Evolutionary conservation across 2,113 vertebrate species (phyloP).

Genomic region (Nesoenas mayeri): DNA sequence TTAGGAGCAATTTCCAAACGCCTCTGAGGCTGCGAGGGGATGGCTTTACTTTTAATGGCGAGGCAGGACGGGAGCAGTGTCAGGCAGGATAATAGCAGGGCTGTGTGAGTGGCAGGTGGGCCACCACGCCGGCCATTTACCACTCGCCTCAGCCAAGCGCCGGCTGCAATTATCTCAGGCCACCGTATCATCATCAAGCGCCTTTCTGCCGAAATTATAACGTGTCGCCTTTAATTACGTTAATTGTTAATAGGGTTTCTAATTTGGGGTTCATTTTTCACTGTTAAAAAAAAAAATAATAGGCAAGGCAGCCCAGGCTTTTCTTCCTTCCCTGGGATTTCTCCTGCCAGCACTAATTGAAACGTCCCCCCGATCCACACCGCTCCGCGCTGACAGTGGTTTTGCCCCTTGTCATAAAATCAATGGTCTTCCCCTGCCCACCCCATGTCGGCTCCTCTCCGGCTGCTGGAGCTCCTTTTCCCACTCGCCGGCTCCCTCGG

Average conservation of each 20-base stretch:
- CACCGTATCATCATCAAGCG: background rate
- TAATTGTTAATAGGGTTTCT: slow-evolving; percentile 19
- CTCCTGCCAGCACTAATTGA: slow-evolving; percentile 80
- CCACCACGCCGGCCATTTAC: background rate
- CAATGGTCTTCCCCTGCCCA: slow-evolving; percentile 72
- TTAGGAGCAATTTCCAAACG: background rate
- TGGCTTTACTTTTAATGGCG: background rate
- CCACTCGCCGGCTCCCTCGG: slow-evolving; percentile 62
- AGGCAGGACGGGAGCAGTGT: background rate
- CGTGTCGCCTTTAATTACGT: background rate
- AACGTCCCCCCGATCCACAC: slow-evolving; percentile 78
- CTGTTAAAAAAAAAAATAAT: background rate
- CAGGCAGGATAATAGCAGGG: background rate
- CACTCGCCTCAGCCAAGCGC: background rate
- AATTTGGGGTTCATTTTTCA: slow-evolving; percentile 41
- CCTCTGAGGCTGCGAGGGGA: background rate
- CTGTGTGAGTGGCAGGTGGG: background rate
- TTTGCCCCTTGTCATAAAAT: slow-evolving; percentile 94
- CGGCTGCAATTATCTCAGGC: background rate
- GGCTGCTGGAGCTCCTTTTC: slow-evolving; percentile 76
- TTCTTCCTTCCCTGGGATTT: slow-evolving; percentile 15
- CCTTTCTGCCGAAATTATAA: slow-evolving; percentile 28
- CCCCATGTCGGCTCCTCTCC: background rate
- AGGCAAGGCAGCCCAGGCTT: background rate
- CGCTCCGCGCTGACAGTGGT: slow-evolving; percentile 80